phyloP scores from a whole-genome alignment of 2,797 vertebrate species.

The Eidolon dupreanum region DNA sequence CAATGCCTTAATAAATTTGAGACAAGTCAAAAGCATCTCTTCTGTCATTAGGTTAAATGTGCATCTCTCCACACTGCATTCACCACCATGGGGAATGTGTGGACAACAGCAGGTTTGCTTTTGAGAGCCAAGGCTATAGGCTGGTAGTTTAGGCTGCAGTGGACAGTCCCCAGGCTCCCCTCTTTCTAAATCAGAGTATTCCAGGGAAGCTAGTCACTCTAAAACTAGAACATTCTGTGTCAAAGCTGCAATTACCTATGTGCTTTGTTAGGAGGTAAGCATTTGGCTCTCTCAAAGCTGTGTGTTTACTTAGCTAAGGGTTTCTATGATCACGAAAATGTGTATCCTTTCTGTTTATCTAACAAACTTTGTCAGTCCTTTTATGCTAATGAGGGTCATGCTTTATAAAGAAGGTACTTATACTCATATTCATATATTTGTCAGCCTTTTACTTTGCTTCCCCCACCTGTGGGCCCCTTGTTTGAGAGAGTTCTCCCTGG shows the following conservation, averaged over 20 bases:
- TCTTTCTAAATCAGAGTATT: neutral
- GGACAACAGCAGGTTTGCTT: neutral
- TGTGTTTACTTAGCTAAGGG: neutral
- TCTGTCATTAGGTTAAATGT: neutral
- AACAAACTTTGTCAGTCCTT: neutral
- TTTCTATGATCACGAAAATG: neutral
- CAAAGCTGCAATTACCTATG: neutral
- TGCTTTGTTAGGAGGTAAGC: neutral
- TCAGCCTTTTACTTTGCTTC: neutral
- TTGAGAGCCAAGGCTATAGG: neutral
- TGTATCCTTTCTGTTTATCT: neutral
- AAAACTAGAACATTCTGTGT: neutral
- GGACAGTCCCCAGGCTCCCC: neutral
- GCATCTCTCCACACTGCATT: neutral
- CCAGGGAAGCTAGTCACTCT: neutral
- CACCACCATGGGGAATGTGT: neutral
- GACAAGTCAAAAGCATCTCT: neutral
- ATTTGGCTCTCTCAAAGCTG: neutral
- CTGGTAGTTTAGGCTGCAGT: neutral
- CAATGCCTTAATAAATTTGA: neutral
- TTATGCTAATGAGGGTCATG: neutral
- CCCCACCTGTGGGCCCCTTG: neutral
- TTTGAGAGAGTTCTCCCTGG: neutral
- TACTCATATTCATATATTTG: fast-evolving
- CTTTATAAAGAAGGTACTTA: neutral